These are phyloP conservation scores for Drosophila nigrodunni DNA, from an alignment of 1,140 invertebrate genomes.

Conservation along the genomic window DNA sequence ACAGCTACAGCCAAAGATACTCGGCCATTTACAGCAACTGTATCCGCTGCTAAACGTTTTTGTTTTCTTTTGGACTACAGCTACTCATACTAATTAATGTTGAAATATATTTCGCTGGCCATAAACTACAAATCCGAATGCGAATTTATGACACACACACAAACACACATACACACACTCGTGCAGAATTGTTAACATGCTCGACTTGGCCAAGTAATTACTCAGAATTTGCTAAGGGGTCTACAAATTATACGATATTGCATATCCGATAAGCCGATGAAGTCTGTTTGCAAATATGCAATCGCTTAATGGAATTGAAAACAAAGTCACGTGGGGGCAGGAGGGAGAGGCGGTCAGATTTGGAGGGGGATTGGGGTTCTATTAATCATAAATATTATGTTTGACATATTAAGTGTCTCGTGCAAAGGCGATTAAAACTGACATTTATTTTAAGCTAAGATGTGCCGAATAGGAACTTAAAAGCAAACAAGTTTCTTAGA, in stretches of 20 bases:
- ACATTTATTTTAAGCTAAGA: background rate
- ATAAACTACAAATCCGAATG: conserved; percentile 49
- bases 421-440: conserved; percentile 5
- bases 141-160: conserved; percentile 48
- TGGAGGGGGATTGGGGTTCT: background rate
- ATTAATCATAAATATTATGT: conserved; percentile 28
- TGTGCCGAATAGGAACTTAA: background rate
- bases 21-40: conserved; percentile 12
- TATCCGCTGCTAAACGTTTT: conserved; percentile 63
- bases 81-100: conserved; percentile 65
- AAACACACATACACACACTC: conserved; percentile 3
- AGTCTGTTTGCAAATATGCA: conserved; percentile 54
- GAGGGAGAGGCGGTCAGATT: background rate
- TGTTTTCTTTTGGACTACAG: background rate
- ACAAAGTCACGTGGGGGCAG: conserved; percentile 18
- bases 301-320: conserved; percentile 14
- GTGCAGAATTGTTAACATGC: conserved; percentile 14
- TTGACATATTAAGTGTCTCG: conserved; percentile 27
- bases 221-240: conserved; percentile 63
- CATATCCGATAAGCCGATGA: conserved; percentile 64
- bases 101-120: conserved; percentile 52
- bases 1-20: conserved; percentile 39
- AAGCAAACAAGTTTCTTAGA: too few species aligned
- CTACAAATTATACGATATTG: conserved; percentile 68
- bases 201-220: conserved; percentile 55